Evolutionary conservation across 1,140 invertebrate species (phyloP), one percentile per base, ranked within the genome.

Genomic region (Drosophila ercepeae): DNA sequence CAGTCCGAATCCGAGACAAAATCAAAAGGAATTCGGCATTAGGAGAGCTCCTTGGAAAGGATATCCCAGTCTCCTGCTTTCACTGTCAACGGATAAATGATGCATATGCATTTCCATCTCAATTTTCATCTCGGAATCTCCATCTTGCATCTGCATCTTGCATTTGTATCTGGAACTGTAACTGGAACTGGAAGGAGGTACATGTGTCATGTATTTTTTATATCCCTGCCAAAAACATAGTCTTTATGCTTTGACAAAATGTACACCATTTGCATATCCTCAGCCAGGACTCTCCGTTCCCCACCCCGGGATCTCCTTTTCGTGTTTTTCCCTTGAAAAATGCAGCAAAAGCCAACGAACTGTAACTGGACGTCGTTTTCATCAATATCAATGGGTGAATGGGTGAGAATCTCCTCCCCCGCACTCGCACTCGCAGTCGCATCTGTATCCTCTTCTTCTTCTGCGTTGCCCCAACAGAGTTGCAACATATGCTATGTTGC

Each of bases 221-320:
- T 86, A 77, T 86, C 55, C 63, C 57, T 65, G 63, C 54, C 59
- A 69, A 32, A 32, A 59, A 84, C 81, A 86, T 79, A 83, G 83
- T 86, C 77, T 88, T 86, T 88, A 86, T 86, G 82, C 81, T 86
- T 86, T 86, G 81, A 86, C 81, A 86, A 86, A 86, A 86, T 86
- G 73, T 77, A 77, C 74, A 75, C 61, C 82, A 86, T 88, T 84
- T 84, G 81, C 81, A 84, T 86, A 82, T 69, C 60, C 70, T 50
- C 39, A 78, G 55, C 72, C 50, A 18, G 14, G n/a, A 25, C 48
- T 3, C 5, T 9, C 11, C 16, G 13, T 16, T 25, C 27, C 18
- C 21, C 39, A 19, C 14, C 36, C 16, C 21, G 32, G 44, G 18
- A 11, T 7, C 42, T 21, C 29, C 3, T 29, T 11, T 83, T 44